Conservation (phyloP, 2,797 vertebrate species). For the Macroramphosus scolopax region DNA sequence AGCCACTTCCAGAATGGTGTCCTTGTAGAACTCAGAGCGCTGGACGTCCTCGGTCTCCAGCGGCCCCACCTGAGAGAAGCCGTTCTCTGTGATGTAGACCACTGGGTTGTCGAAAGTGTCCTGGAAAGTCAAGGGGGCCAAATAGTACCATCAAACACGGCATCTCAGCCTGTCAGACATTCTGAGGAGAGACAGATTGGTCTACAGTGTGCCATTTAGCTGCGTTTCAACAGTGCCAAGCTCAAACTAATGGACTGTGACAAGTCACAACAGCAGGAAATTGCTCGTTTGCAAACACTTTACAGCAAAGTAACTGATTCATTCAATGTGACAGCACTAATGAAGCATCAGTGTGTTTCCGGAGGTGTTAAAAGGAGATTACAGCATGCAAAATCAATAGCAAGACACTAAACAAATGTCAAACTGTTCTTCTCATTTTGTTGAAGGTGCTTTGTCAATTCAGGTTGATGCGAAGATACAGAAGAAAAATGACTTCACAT, state of each 20-base stretch:
- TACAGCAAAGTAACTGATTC: slow-evolving; percentile 68
- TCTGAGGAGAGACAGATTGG: slow-evolving; percentile 62
- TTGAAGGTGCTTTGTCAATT: slow-evolving; percentile 53
- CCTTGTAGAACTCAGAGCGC: slow-evolving; percentile 77
- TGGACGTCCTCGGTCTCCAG: slow-evolving; percentile 79
- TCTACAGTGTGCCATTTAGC: slow-evolving; percentile 61
- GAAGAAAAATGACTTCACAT: slow-evolving; percentile 25
- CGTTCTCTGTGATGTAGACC: slow-evolving; percentile 90
- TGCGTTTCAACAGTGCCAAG: slow-evolving; percentile 54
- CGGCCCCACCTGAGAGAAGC: slow-evolving; percentile 83
- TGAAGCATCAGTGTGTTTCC: slow-evolving; percentile 70
- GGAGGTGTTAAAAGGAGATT: slow-evolving; percentile 64
- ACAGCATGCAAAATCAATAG: slow-evolving; percentile 62
- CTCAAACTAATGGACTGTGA: slow-evolving; percentile 74
- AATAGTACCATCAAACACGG: slow-evolving; percentile 64
- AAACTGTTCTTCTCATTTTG: slow-evolving; percentile 49
- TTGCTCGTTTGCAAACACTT: slow-evolving; percentile 73
- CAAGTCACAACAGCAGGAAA: slow-evolving; percentile 72
- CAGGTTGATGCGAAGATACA: slow-evolving; percentile 32
- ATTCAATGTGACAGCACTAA: slow-evolving; percentile 73
- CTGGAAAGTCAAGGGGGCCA: slow-evolving; percentile 75
- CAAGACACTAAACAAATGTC: slow-evolving; percentile 66
- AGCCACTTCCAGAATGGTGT: slow-evolving; percentile 82
- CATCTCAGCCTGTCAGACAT: slow-evolving; percentile 69
- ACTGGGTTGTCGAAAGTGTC: slow-evolving; percentile 82